Evolutionary conservation across 2,888 invertebrate genomes (phyloP).

Genomic region (Ormia ochracea): DNA sequence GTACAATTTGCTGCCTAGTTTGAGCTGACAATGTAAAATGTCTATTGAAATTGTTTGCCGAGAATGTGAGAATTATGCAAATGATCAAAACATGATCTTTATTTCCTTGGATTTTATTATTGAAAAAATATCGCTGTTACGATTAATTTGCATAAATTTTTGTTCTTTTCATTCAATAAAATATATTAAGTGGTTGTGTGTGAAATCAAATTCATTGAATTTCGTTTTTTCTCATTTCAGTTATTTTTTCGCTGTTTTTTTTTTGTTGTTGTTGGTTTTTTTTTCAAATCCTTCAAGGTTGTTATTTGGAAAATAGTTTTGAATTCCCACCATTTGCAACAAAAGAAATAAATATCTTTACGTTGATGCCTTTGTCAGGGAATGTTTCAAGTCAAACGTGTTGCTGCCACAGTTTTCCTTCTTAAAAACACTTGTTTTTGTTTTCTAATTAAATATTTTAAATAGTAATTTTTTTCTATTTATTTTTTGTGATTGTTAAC

Average conservation of each 20-base stretch:
- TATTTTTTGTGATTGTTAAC: slow-evolving; percentile 20
- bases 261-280: background rate
- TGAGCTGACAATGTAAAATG: background rate
- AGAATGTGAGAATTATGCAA: slow-evolving; percentile 62
- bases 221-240: too few relatives aligned
- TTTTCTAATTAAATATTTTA: background rate
- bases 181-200: slow-evolving; percentile 27
- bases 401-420: background rate
- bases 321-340: slow-evolving; percentile 37
- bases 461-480: background rate
- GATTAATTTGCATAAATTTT: slow-evolving; percentile 60
- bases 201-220: slow-evolving; percentile 43
- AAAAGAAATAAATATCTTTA: slow-evolving; percentile 24
- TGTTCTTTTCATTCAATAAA: slow-evolving; percentile 26
- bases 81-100: slow-evolving; percentile 55
- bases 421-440: slow-evolving; percentile 46
- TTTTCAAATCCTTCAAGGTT: slow-evolving; percentile 42
- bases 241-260: too few relatives aligned
- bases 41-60: slow-evolving; percentile 41
- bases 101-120: slow-evolving; percentile 43
- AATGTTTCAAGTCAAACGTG: slow-evolving; percentile 38
- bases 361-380: slow-evolving; percentile 20
- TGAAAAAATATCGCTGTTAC: slow-evolving; percentile 44
- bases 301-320: slow-evolving; percentile 28
- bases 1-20: slow-evolving; percentile 3